These are phyloP conservation scores for Myocastor coypus DNA, from an alignment of 2,113 vertebrate species.

Conservation along the genomic window DNA sequence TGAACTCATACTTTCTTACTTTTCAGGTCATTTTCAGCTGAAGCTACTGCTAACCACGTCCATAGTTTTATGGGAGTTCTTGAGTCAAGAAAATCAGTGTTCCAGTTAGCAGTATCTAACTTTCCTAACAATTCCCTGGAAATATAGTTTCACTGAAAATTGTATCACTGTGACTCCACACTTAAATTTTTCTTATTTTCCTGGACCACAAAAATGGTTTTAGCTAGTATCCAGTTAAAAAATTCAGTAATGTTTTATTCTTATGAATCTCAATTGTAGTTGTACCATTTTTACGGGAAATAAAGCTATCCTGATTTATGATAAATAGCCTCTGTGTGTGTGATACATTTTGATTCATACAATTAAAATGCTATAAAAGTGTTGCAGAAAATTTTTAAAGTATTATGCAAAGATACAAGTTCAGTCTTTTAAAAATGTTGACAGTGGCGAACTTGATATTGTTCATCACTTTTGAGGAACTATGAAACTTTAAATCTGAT, in stretches of 20 bases:
- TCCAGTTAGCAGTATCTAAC: not conserved
- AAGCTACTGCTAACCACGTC: not conserved
- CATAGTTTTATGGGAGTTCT: not conserved
- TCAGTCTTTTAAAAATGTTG: not conserved
- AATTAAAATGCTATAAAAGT: conserved; percentile 52
- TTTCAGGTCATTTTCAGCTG: not conserved
- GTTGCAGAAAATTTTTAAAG: not conserved
- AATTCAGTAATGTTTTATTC: not conserved
- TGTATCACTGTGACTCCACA: not conserved
- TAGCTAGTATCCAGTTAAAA: not conserved
- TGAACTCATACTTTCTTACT: conserved; percentile 23
- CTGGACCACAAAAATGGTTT: not conserved
- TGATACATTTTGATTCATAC: conserved; percentile 34
- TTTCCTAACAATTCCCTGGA: conserved; percentile 4
- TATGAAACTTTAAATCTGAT: not conserved
- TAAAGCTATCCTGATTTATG: not conserved
- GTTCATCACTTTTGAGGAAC: not conserved
- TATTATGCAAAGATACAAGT: not conserved
- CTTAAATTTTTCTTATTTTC: not conserved
- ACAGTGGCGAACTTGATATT: not conserved
- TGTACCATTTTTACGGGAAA: not conserved
- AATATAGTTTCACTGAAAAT: not conserved
- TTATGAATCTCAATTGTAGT: conserved; percentile 43
- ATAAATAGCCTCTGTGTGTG: not conserved
- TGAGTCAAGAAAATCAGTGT: not conserved